Evolutionary conservation across 37 sponge, comb jelly and placozoan species (phyloP).

Genomic region (Theonella swinhoei): DNA sequence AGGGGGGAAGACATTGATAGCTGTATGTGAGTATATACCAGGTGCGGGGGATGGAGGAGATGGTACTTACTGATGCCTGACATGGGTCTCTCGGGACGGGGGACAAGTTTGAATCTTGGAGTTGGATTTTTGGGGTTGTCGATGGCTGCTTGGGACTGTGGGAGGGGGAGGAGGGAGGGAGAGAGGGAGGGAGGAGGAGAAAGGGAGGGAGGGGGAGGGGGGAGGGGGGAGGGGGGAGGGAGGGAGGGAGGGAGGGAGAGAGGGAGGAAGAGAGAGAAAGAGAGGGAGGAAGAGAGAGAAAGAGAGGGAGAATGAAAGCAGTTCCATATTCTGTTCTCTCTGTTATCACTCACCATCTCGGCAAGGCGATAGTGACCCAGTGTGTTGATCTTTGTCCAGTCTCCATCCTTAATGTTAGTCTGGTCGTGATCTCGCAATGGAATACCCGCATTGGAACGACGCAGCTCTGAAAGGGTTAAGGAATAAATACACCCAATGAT

Average conservation of each 20-base stretch:
- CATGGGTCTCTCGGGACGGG: slow-evolving; percentile 18
- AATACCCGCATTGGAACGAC: slow-evolving; percentile 28
- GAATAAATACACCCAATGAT: too few relatives aligned
- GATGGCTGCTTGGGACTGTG: slow-evolving; percentile 37
- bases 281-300: background rate
- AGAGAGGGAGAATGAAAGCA: background rate
- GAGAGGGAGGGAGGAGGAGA: background rate
- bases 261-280: background rate
- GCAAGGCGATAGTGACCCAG: slow-evolving; percentile 86
- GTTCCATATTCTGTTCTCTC: background rate
- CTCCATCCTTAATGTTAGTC: slow-evolving; percentile 71
- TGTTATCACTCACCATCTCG: slow-evolving; percentile 80
- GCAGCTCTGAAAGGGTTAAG: slow-evolving; percentile 36
- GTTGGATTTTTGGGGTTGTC: slow-evolving; percentile 56
- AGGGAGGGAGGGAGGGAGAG: background rate
- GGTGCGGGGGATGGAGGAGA: background rate
- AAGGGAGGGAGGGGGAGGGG: background rate
- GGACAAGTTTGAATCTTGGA: slow-evolving; percentile 52
- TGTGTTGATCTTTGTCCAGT: slow-evolving; percentile 93
- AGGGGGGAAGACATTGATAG: too few relatives aligned
- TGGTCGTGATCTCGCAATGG: slow-evolving; percentile 79
- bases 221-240: background rate
- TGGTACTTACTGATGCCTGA: slow-evolving; percentile 45
- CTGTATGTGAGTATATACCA: background rate
- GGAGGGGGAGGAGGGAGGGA: background rate